Conservation (phyloP, 2,888 invertebrate genomes). For the Phaonia tiefii region DNA sequence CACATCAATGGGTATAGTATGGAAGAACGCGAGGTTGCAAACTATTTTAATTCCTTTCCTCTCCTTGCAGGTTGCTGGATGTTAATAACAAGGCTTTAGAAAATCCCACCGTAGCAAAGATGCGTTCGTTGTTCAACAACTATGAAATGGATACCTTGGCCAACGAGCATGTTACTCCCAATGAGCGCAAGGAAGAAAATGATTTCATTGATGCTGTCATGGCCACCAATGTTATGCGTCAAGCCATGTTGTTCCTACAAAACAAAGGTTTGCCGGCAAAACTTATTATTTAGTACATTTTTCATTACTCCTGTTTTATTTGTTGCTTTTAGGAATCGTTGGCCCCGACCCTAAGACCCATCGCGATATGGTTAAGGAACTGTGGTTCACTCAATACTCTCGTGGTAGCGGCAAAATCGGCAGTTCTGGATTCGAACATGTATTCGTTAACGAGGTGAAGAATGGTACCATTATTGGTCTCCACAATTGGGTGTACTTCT, state of each 20-base stretch:
- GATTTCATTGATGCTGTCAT: conserved; percentile 89
- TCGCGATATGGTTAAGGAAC: conserved; percentile 86
- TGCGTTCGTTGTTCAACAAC: conserved; percentile 90
- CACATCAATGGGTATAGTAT: no score
- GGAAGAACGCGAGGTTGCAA: no score
- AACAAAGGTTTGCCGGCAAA: conserved; percentile 81
- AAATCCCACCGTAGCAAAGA: conserved; percentile 86
- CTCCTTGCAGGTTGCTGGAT: conserved; percentile 83
- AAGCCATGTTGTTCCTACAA: conserved; percentile 82
- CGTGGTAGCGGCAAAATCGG: conserved; percentile 89
- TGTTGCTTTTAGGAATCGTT: conserved; percentile 81
- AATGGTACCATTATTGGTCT: conserved; percentile 89
- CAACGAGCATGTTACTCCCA: conserved; percentile 89
- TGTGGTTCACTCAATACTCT: conserved; percentile 92
- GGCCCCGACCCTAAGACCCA: conserved; percentile 86
- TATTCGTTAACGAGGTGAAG: conserved; percentile 93
- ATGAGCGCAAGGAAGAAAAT: conserved; percentile 89
- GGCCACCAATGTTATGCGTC: conserved; percentile 88
- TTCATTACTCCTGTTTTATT: background rate
- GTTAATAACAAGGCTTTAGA: conserved; percentile 83
- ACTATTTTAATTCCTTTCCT: conserved; percentile 65
- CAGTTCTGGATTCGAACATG: conserved; percentile 96
- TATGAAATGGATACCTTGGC: conserved; percentile 88
- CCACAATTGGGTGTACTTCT: conserved; percentile 95
- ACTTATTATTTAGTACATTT: background rate